Evolutionary conservation across 2,888 invertebrate species (phyloP).

Genomic region (Drosophila fungiperda): DNA sequence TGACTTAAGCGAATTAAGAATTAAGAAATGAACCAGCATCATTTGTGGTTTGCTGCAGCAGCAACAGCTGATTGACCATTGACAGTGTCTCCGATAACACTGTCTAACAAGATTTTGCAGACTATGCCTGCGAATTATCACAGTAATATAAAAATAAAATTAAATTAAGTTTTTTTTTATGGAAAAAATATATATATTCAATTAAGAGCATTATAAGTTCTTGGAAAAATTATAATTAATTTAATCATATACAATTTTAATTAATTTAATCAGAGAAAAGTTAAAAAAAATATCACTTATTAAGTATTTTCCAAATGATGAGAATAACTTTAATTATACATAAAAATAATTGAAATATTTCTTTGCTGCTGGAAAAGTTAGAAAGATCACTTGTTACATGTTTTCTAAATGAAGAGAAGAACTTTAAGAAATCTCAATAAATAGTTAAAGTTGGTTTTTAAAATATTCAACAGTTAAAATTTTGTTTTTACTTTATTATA

Average conservation of each 20-base stretch:
- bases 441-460: too few species aligned
- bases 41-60: constrained; percentile 27
- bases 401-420: too few species aligned
- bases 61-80: constrained; percentile 58
- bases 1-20: constrained; percentile 47
- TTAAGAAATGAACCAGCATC: constrained; percentile 40
- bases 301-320: neutral
- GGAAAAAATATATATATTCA: neutral
- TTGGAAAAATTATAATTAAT: neutral
- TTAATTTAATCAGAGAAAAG: too few species aligned
- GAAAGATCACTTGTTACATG: too few species aligned
- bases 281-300: neutral
- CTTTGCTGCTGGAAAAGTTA: too few species aligned
- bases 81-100: constrained; percentile 38
- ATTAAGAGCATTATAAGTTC: neutral
- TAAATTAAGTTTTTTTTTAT: neutral
- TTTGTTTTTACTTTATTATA: neutral
- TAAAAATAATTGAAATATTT: too few species aligned
- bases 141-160: neutral
- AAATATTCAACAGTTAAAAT: too few species aligned
- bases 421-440: too few species aligned
- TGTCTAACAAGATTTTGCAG: constrained; percentile 1
- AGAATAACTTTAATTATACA: too few species aligned
- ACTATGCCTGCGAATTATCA: neutral
- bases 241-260: neutral